A percentile compares a stretch with the other conserved stretches of the same genome.
Evolutionary conservation across 1,140 invertebrate genomes (phyloP).

Genomic region (Papilio aristodemus): DNA sequence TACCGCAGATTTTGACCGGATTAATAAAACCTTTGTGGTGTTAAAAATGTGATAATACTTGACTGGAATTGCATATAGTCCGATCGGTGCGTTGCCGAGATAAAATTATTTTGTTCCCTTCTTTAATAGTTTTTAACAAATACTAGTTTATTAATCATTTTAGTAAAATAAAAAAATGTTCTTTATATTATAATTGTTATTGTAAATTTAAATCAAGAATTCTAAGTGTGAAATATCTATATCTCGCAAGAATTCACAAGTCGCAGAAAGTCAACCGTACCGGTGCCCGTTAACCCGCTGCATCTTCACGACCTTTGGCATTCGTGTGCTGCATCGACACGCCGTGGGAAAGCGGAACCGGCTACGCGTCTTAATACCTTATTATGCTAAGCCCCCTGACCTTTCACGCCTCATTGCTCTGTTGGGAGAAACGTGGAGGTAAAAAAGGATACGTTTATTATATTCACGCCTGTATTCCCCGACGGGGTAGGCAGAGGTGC

Average conservation of each 20-base stretch:
- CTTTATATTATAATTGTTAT: too few species aligned
- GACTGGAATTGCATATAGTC: too few species aligned
- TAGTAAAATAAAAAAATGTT: too few species aligned
- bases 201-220: too few species aligned
- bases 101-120: too few species aligned
- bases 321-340: constrained; percentile 2
- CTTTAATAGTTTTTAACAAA: too few species aligned
- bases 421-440: not conserved
- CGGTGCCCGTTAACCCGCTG: not conserved
- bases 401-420: constrained; percentile 24
- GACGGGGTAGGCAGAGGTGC: too few species aligned
- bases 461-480: too few species aligned
- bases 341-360: constrained; percentile 18
- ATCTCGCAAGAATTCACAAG: not conserved
- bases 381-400: constrained; percentile 20
- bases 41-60: too few species aligned
- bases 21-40: too few species aligned
- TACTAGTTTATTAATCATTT: too few species aligned
- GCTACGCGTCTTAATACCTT: constrained; percentile 17
- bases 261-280: not conserved
- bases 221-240: not conserved
- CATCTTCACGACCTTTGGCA: constrained; percentile 13
- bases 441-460: constrained; percentile 8
- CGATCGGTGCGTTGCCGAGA: too few species aligned
- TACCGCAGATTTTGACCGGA: not conserved